Evolutionary conservation across 1,140 invertebrate genomes (phyloP).

Genomic region (Vollenhovia emeryi): DNA sequence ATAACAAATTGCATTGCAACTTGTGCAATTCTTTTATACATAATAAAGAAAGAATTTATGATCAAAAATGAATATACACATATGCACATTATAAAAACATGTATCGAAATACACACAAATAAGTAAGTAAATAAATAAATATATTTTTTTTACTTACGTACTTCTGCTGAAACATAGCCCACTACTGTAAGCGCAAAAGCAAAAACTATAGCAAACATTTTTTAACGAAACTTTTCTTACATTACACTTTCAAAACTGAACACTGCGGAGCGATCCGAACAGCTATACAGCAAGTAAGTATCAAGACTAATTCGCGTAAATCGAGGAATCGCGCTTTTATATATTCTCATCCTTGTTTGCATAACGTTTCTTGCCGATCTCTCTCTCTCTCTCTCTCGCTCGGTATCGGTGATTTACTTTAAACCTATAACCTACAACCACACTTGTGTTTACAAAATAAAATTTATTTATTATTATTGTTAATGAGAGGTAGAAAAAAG

Average conservation of each 20-base stretch:
- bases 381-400: not conserved
- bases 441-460: not conserved
- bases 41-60: not conserved
- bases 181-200: not conserved
- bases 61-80: not conserved
- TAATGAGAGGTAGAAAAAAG: not conserved
- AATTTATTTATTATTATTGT: not conserved
- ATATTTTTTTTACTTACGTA: constrained; percentile 33
- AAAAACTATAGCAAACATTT: not conserved
- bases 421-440: not conserved
- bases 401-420: not conserved
- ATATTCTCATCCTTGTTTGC: not conserved
- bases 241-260: not conserved
- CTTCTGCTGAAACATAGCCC: not conserved
- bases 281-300: too few relatives aligned
- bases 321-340: not conserved
- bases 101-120: too few relatives aligned
- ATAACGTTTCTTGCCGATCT: not conserved
- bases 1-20: not conserved
- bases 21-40: not conserved
- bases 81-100: too few relatives aligned
- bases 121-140: too few relatives aligned
- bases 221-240: not conserved
- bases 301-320: not conserved
- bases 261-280: not conserved